Conservation (phyloP, 2,113 vertebrate genomes). For the Crotalus tigris region DNA sequence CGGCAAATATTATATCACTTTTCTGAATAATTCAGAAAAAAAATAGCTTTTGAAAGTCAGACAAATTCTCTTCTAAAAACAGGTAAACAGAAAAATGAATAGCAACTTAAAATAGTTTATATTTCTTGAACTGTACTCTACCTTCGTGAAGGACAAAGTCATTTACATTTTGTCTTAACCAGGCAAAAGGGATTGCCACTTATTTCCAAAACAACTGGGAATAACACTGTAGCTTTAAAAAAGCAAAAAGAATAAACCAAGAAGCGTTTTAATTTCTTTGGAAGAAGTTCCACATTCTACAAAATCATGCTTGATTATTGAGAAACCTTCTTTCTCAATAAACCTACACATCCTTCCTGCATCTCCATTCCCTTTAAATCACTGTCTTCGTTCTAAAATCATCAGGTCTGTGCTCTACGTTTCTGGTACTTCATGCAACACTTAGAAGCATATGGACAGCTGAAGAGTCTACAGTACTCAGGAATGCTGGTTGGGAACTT, state of each 20-base stretch:
- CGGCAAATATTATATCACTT: background rate
- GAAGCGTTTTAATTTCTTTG: background rate
- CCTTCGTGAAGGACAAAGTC: background rate
- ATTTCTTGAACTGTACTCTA: background rate
- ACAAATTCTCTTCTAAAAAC: background rate
- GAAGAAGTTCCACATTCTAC: background rate
- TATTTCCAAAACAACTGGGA: background rate
- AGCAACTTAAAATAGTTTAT: background rate
- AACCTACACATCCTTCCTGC: background rate
- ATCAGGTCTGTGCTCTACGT: too few relatives aligned
- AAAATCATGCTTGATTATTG: background rate
- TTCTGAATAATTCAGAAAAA: background rate
- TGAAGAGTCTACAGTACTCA: background rate
- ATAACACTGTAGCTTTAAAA: background rate
- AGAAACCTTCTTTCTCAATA: background rate
- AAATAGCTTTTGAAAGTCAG: conserved; percentile 5
- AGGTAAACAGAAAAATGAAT: background rate
- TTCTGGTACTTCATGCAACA: background rate
- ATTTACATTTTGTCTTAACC: background rate
- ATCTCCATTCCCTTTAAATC: too few relatives aligned
- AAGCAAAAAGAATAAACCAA: background rate
- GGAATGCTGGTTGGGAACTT: background rate
- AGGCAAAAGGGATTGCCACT: background rate
- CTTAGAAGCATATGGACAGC: background rate
- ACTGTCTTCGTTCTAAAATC: background rate